Percentiles rank a stretch among this genome's conserved stretches.
Evolutionary conservation across 1,140 invertebrate species (phyloP).

Genomic region (Drepana arcuata): DNA sequence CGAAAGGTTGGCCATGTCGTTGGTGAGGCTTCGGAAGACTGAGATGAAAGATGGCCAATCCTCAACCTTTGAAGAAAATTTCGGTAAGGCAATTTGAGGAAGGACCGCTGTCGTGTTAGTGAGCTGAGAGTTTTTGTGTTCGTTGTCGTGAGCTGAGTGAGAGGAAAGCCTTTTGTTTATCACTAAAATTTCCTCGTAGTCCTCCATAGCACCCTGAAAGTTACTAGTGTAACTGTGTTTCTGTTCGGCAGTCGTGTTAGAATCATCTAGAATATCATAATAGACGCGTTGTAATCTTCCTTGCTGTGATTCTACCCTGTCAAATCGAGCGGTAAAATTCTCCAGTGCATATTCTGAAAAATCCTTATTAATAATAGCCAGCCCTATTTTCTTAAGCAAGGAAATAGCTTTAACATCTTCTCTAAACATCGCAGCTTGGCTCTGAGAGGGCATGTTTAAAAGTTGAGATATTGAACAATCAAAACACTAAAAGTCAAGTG

Average conservation of each 20-base stretch:
- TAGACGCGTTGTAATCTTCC: not conserved
- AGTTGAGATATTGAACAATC: no score
- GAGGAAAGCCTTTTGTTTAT: not conserved
- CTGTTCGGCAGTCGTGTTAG: not conserved
- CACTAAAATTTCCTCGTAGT: not conserved
- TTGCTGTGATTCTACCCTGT: not conserved
- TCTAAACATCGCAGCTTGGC: not conserved
- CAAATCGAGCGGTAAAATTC: not conserved
- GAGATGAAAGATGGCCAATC: slow-evolving; percentile 3
- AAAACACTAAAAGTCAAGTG: no score
- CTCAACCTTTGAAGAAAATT: not conserved
- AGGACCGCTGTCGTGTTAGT: not conserved
- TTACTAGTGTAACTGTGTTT: not conserved
- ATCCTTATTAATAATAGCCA: not conserved
- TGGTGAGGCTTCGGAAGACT: slow-evolving; percentile 2
- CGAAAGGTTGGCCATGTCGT: not conserved
- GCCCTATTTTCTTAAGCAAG: not conserved
- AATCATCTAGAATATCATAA: not conserved
- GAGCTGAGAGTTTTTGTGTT: not conserved
- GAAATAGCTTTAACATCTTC: not conserved
- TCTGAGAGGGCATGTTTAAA: not conserved
- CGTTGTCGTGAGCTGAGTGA: not conserved
- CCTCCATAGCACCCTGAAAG: not conserved
- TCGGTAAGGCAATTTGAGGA: not conserved
- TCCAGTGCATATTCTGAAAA: not conserved